These are phyloP conservation scores for Gortyna flavago DNA, from an alignment of 2,888 invertebrate genomes.

Conservation along the genomic window DNA sequence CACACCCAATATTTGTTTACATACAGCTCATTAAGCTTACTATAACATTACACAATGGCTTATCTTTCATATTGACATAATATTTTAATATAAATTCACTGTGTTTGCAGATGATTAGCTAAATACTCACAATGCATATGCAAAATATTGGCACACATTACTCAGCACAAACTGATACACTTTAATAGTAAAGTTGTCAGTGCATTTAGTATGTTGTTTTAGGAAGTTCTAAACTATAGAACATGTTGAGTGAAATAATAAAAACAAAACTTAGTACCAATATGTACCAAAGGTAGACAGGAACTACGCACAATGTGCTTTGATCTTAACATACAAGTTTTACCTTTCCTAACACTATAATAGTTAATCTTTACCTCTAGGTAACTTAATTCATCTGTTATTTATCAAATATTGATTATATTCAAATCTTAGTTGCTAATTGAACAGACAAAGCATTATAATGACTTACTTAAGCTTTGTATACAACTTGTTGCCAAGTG, in stretches of 20 bases:
- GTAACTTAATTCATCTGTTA: constrained; percentile 5
- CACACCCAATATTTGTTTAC: constrained; percentile 49
- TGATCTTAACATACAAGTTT: not conserved
- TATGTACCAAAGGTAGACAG: too few species aligned
- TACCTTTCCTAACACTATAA: not conserved
- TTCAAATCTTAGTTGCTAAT: not conserved
- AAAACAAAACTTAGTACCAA: not conserved
- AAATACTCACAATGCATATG: constrained; percentile 33
- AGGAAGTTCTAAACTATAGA: not conserved
- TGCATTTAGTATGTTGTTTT: not conserved
- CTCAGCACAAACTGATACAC: constrained; percentile 27
- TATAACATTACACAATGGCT: constrained; percentile 52
- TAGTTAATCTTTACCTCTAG: not conserved
- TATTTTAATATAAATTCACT: constrained; percentile 53
- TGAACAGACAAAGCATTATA: not conserved
- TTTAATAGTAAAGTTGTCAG: not conserved
- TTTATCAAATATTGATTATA: constrained; percentile 4
- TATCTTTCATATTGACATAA: constrained; percentile 60
- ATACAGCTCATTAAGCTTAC: constrained; percentile 39
- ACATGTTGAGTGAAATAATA: not conserved
- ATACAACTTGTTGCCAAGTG: constrained; percentile 15
- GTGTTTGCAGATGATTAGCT: constrained; percentile 52
- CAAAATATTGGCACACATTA: constrained; percentile 32
- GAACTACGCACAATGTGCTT: not conserved
- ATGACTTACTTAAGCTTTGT: not conserved